Percentiles rank a stretch among this genome's conserved stretches.
Evolutionary conservation across 2,797 vertebrate species (phyloP).

Genomic region (Tympanoctomys barrerae): DNA sequence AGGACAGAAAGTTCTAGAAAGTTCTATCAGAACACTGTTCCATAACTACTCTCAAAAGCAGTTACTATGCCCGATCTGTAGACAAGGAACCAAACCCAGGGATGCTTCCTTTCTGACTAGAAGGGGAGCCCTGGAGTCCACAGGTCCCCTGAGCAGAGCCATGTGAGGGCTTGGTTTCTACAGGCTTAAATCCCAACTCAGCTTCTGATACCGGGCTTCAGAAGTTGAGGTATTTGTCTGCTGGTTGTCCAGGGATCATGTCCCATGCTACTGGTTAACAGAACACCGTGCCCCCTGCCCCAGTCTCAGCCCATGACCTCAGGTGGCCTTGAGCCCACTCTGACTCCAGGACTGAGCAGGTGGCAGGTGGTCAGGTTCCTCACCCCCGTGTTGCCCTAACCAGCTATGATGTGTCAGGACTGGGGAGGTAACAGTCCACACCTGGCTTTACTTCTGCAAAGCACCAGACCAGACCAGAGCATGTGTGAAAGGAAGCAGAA

Average conservation of each 20-base stretch:
- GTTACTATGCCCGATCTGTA: background rate
- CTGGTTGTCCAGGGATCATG: background rate
- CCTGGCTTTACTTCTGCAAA: no score
- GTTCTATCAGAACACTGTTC: background rate
- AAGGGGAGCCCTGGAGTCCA: background rate
- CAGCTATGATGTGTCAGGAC: accelerated
- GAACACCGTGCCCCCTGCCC: background rate
- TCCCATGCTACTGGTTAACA: background rate
- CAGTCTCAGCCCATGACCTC: background rate
- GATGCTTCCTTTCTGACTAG: background rate
- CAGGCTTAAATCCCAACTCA: background rate
- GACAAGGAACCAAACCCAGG: background rate
- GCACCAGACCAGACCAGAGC: background rate
- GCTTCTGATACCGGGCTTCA: background rate
- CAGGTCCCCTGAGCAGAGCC: background rate
- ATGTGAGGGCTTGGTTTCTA: background rate
- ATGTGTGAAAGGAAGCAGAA: background rate
- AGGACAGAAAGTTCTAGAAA: background rate
- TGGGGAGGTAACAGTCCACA: no score
- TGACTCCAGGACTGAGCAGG: background rate
- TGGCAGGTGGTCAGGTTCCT: background rate
- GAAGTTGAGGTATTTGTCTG: background rate
- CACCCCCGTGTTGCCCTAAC: background rate
- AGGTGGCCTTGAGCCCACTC: background rate
- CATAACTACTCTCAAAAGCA: background rate